Conservation (phyloP, 64 coral and sea anemone genomes). For the Platygyra sinensis region DNA sequence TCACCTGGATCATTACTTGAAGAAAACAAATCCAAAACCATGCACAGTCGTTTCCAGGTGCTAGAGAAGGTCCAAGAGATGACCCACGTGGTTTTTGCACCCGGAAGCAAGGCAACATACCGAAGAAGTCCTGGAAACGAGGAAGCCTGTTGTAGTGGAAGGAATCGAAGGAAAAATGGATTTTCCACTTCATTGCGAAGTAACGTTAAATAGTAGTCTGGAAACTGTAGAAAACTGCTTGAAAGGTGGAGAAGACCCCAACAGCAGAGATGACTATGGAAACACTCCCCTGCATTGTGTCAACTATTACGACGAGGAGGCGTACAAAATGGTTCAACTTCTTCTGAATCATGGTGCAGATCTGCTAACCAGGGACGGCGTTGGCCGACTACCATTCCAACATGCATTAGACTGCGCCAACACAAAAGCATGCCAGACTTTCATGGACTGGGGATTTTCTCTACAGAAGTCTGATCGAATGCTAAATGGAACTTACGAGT, state of each 20-base stretch:
- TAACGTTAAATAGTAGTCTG: constrained; percentile 3
- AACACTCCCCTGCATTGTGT: not conserved
- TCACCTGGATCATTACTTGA: no score
- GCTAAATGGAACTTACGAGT: constrained; percentile 17
- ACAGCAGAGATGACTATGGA: constrained; percentile 7
- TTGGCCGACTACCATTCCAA: constrained; percentile 12
- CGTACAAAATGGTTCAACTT: constrained; percentile 28
- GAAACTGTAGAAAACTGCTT: constrained; percentile 18
- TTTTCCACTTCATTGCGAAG: constrained; percentile 19
- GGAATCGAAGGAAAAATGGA: not conserved
- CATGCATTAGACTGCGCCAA: constrained; percentile 18
- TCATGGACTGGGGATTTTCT: constrained; percentile 29
- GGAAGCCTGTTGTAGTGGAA: no score
- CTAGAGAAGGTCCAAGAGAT: no score
- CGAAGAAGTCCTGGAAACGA: no score
- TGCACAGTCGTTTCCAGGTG: no score
- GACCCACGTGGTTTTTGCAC: no score
- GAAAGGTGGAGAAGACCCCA: constrained; percentile 21
- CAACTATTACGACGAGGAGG: constrained; percentile 22
- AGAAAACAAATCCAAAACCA: no score
- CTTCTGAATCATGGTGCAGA: constrained; percentile 7
- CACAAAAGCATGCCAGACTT: constrained; percentile 16
- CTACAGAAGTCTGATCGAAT: constrained; percentile 11
- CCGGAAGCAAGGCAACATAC: no score
- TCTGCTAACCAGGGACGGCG: not conserved